These are phyloP conservation scores for Heteromurus nitidus DNA, from an alignment of 2,888 invertebrate genomes.

Conservation along the genomic window DNA sequence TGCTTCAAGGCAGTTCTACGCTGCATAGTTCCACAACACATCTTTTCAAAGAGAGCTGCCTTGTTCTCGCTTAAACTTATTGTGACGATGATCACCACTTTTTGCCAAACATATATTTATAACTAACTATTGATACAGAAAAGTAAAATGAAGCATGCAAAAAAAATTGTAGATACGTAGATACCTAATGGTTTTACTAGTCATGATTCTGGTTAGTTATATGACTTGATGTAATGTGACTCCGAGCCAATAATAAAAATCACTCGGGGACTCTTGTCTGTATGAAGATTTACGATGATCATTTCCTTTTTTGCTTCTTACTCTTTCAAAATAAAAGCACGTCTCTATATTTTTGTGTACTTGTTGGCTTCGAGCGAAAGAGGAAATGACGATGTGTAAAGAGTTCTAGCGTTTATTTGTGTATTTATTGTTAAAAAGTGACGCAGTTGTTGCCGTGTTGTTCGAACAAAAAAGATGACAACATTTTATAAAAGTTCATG, in stretches of 20 bases:
- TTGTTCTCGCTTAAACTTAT: no score
- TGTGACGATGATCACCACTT: no score
- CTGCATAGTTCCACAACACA: background rate
- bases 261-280: constrained; percentile 36
- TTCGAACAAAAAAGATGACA: background rate
- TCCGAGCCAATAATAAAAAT: constrained; percentile 29
- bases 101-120: no score
- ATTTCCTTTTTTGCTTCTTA: constrained; percentile 41
- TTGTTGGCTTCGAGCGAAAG: background rate
- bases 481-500: constrained; percentile 11
- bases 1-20: background rate
- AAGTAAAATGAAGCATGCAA: no score
- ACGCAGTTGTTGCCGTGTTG: background rate
- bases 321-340: background rate
- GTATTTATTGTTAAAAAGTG: background rate
- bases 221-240: constrained; percentile 10
- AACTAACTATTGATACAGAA: no score
- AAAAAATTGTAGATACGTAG: no score
- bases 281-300: constrained; percentile 40
- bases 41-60: no score
- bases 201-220: no score
- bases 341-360: no score
- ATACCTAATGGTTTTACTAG: no score
- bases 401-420: constrained; percentile 5
- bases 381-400: background rate